Percentiles rank a stretch among this genome's conserved stretches.
These are phyloP conservation scores for Zaprionus ornatus DNA, from an alignment of 1,140 invertebrate genomes.

Conservation along the genomic window DNA sequence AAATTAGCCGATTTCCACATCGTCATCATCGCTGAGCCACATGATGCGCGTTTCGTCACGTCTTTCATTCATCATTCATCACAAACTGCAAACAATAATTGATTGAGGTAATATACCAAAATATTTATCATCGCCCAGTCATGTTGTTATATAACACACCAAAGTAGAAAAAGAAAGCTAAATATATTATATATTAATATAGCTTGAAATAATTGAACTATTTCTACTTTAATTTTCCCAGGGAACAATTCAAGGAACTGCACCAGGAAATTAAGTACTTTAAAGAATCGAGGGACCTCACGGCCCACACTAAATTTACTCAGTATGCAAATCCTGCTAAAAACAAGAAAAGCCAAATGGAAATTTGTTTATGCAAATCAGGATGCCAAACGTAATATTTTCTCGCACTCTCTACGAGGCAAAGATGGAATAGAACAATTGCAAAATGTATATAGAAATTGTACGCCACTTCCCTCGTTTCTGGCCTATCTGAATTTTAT, in stretches of 20 bases:
- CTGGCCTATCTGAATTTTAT: not conserved
- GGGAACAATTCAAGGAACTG: not conserved
- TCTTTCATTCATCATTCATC: slow-evolving; percentile 9
- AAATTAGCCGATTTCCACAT: slow-evolving; percentile 36
- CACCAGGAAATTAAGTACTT: not conserved
- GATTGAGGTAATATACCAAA: slow-evolving; percentile 4
- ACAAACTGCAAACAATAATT: not conserved
- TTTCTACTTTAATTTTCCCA: not conserved
- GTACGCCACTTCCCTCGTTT: not conserved
- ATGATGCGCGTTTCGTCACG: slow-evolving; percentile 7
- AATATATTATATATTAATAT: not conserved
- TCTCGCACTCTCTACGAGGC: not conserved
- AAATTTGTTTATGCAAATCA: slow-evolving; percentile 4
- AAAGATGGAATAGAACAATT: not conserved
- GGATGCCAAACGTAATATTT: not conserved
- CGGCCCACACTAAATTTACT: not conserved
- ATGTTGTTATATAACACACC: slow-evolving; percentile 9
- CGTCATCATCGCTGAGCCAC: not conserved
- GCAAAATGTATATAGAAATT: not conserved
- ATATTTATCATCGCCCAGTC: slow-evolving; percentile 18
- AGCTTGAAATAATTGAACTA: no score
- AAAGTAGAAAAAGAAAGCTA: not conserved
- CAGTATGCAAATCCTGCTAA: not conserved
- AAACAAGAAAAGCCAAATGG: slow-evolving; percentile 1
- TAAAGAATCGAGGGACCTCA: not conserved